Conservation (phyloP, 2,888 invertebrate species). For the Cheilosia soror region DNA sequence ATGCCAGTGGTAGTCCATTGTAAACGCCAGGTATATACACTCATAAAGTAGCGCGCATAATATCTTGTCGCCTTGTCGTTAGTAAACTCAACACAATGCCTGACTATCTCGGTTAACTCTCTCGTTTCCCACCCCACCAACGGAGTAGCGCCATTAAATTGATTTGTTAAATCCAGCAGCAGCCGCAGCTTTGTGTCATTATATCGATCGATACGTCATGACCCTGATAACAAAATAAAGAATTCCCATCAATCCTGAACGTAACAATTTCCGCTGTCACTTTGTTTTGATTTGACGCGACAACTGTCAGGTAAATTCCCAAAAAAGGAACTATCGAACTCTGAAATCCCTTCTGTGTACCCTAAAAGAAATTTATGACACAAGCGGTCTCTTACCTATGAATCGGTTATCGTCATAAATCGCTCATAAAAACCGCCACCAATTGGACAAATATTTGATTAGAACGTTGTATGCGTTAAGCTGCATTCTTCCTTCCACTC, state of each 20-base stretch:
- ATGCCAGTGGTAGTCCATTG: slow-evolving; percentile 20
- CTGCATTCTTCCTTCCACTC: neutral
- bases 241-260: slow-evolving; percentile 51
- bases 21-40: slow-evolving; percentile 48
- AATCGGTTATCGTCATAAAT: slow-evolving; percentile 62
- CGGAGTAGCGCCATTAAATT: slow-evolving; percentile 73
- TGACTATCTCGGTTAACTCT: slow-evolving; percentile 43
- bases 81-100: slow-evolving; percentile 47
- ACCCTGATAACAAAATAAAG: slow-evolving; percentile 38
- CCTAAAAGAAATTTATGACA: slow-evolving; percentile 40
- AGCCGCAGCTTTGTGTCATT: slow-evolving; percentile 55
- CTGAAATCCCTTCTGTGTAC: slow-evolving; percentile 24
- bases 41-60: slow-evolving; percentile 30
- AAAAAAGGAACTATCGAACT: slow-evolving; percentile 12
- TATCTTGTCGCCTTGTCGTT: slow-evolving; percentile 51
- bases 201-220: slow-evolving; percentile 49
- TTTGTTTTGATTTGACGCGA: slow-evolving; percentile 64
- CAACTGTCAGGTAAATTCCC: slow-evolving; percentile 59
- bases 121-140: neutral
- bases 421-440: slow-evolving; percentile 49
- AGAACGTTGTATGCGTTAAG: slow-evolving; percentile 12
- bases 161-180: slow-evolving; percentile 65
- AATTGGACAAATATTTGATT: slow-evolving; percentile 70
- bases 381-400: slow-evolving; percentile 36
- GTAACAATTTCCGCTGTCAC: slow-evolving; percentile 64